Evolutionary conservation across 2,113 vertebrate genomes (phyloP), one percentile per base, ranked within the genome.

Genomic region (Eclectus roratus): DNA sequence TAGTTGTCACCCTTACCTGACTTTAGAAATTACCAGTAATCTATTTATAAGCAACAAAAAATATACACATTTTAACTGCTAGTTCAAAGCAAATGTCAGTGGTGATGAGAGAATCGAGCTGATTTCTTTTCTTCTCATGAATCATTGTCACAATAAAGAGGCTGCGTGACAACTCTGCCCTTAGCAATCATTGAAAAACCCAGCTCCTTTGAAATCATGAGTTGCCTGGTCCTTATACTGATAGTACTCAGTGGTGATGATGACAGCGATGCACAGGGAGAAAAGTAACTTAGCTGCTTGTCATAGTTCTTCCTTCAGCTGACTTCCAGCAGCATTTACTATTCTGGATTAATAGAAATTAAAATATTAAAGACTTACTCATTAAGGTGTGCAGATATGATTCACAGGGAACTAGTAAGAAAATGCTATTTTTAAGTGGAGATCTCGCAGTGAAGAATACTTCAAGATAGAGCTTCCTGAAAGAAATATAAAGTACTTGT

Each of bases 301-400:
- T 79, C 91, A 76, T 3, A 61, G 52, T 35, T 93, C 66, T 84
- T 80, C 77, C 71, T 94, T 92, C 86, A 72, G n/a, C 80, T 85
- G 61, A 81, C 93, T 96, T 81, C 37, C 70, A 91, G 70, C 35
- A 93, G 80, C 86, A 94, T 79, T 94, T 85, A 53, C 49, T 93
- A 87, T 95, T 94, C 89, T 63, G 73, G 79, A 91, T 92, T 96
- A 94, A 94, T 85, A 94, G 90, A 96, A 94, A 90, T 94, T 89
- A 95, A 95, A 96, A 96, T 93, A 96, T 92, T 95, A 92, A 96
- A 92, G 88, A 93, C 83, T 91, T 94, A 88, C 41, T 79, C 83
- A 95, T 94, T 96, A 95, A 95, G 92, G 85, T 92, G 87, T 92
- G 83, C 58, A 92, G 91, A 56, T 87, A 69, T 69, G 80, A 87